These are phyloP conservation scores for Heptranchias perlo DNA, from an alignment of 2,113 vertebrate genomes.

Conservation along the genomic window DNA sequence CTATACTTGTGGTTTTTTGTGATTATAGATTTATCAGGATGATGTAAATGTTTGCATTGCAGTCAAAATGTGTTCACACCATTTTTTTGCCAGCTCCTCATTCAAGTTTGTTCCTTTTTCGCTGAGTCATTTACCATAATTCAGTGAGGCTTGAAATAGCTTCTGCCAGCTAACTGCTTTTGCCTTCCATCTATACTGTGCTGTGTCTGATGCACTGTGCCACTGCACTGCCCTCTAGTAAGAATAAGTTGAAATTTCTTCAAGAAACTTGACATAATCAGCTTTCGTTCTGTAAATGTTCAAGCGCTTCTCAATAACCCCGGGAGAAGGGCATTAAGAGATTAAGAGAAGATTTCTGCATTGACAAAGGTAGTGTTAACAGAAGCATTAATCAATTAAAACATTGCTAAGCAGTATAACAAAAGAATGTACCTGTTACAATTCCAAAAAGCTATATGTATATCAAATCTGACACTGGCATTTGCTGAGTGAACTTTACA, in stretches of 20 bases:
- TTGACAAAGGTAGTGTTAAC: background rate
- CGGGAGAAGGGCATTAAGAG: background rate
- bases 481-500: background rate
- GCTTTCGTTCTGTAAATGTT: background rate
- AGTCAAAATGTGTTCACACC: background rate
- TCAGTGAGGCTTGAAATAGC: constrained; percentile 10
- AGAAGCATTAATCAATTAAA: background rate
- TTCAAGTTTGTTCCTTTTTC: background rate
- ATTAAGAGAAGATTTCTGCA: background rate
- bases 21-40: background rate
- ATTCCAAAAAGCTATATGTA: background rate
- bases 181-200: background rate
- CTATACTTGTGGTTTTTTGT: background rate
- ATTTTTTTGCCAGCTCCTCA: background rate
- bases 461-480: background rate
- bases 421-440: background rate
- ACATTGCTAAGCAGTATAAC: background rate
- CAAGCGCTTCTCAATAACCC: background rate
- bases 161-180: background rate
- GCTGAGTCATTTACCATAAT: background rate
- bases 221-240: constrained; percentile 18
- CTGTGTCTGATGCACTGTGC: background rate
- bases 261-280: background rate
- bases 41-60: background rate
- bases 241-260: background rate